Evolutionary conservation across 2,888 invertebrate species (phyloP).

Genomic region (Drosophila stalkeri): DNA sequence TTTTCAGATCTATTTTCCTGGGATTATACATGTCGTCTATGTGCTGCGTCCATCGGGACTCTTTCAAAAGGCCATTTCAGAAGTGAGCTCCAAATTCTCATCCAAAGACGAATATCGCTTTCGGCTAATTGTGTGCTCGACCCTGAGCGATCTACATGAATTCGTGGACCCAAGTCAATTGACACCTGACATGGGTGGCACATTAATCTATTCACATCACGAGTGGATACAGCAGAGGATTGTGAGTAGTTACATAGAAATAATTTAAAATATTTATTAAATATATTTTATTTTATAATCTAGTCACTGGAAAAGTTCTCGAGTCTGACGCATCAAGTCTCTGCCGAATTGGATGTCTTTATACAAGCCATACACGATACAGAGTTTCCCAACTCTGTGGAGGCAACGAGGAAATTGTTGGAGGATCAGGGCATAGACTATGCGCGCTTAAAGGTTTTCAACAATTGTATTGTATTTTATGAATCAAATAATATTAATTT

Average conservation of each 20-base stretch:
- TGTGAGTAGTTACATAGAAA: slow-evolving; percentile 87
- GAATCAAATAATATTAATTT: neutral
- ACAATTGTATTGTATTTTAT: fast-evolving
- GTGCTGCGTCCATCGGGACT: slow-evolving; percentile 97
- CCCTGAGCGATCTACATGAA: slow-evolving; percentile 93
- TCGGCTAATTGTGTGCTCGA: slow-evolving; percentile 94
- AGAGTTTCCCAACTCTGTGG: slow-evolving; percentile 97
- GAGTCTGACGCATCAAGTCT: slow-evolving; percentile 95
- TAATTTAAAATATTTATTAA: neutral
- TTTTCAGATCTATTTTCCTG: slow-evolving; percentile 95
- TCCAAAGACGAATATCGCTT: slow-evolving; percentile 95
- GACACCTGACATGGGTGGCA: slow-evolving; percentile 95
- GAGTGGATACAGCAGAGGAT: slow-evolving; percentile 99
- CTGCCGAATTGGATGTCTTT: slow-evolving; percentile 93
- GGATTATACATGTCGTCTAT: slow-evolving; percentile 96
- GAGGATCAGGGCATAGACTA: slow-evolving; percentile 92
- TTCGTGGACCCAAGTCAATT: slow-evolving; percentile 93
- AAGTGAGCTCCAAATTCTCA: slow-evolving; percentile 93
- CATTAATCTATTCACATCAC: slow-evolving; percentile 94
- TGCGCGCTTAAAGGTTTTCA: slow-evolving; percentile 84
- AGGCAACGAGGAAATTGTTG: slow-evolving; percentile 94
- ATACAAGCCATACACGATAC: slow-evolving; percentile 95
- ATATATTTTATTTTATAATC: slow-evolving; percentile 65
- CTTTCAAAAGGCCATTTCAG: slow-evolving; percentile 97
- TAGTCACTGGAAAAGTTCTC: slow-evolving; percentile 98